A percentile compares a stretch with the other conserved stretches of the same genome.
These are phyloP conservation scores for Chironomus tepperi DNA, from an alignment of 1,140 invertebrate species.

Conservation along the genomic window DNA sequence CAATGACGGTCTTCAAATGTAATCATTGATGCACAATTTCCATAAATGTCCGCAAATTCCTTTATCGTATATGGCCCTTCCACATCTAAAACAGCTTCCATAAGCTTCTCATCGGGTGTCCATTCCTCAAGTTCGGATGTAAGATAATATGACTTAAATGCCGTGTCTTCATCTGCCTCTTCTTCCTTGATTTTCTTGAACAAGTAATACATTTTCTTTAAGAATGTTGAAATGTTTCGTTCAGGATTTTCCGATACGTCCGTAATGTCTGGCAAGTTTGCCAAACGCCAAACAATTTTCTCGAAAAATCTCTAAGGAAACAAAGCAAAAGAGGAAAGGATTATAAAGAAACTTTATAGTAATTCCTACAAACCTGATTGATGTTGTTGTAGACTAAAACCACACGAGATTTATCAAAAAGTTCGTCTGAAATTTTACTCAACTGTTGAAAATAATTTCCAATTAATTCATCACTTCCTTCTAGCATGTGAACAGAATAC, in stretches of 20 bases:
- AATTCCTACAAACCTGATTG: background rate
- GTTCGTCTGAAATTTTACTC: background rate
- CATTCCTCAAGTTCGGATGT: background rate
- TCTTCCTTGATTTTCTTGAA: background rate
- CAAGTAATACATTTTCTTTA: conserved; percentile 20
- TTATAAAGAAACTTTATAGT: background rate
- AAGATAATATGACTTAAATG: background rate
- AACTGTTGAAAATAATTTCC: conserved; percentile 16
- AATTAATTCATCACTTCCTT: conserved; percentile 11
- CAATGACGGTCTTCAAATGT: background rate
- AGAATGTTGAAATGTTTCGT: conserved; percentile 8
- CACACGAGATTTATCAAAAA: conserved; percentile 1
- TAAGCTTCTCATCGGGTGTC: conserved; percentile 13
- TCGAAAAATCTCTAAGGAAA: background rate
- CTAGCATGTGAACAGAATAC: background rate
- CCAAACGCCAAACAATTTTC: conserved; percentile 11
- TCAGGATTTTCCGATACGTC: background rate
- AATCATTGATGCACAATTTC: background rate
- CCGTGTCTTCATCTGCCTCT: conserved; percentile 9
- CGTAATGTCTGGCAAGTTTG: background rate
- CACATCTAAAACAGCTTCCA: background rate
- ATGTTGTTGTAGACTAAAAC: conserved; percentile 16
- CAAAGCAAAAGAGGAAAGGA: background rate
- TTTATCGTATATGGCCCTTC: background rate
- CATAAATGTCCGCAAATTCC: background rate